phyloP scores from a whole-genome alignment of 2,888 invertebrate genomes.

The Ptychoptera contaminata region DNA sequence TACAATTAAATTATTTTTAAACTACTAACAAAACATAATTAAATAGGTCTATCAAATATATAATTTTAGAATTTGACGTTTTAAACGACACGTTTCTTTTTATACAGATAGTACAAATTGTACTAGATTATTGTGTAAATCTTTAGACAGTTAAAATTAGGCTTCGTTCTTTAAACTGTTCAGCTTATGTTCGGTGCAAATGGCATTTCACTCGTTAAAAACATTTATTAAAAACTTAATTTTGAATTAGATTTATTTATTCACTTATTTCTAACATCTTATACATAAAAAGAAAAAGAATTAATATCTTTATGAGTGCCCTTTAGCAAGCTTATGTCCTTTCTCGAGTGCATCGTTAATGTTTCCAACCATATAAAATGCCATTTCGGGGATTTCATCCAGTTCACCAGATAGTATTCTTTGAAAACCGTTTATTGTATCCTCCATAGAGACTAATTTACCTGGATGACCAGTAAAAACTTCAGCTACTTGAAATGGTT shows the following conservation, averaged over 20 bases:
- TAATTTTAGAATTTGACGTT: not conserved
- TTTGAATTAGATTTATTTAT: too few relatives aligned
- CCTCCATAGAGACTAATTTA: slow-evolving; percentile 72
- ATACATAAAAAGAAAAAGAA: too few relatives aligned
- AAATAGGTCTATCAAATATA: not conserved
- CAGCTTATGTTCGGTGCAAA: too few relatives aligned
- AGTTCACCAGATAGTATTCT: slow-evolving; percentile 69
- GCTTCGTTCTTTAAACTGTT: too few relatives aligned
- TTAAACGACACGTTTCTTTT: not conserved
- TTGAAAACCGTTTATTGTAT: slow-evolving; percentile 81
- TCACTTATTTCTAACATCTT: too few relatives aligned
- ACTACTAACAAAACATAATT: not conserved
- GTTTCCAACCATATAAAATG: slow-evolving; percentile 93
- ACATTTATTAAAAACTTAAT: too few relatives aligned
- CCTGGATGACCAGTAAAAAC: slow-evolving; percentile 88
- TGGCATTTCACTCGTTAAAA: too few relatives aligned
- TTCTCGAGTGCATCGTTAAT: slow-evolving; percentile 78
- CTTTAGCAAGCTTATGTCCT: slow-evolving; percentile 41
- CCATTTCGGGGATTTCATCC: slow-evolving; percentile 87
- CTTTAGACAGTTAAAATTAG: too few relatives aligned
- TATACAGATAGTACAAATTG: not conserved
- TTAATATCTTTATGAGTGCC: not conserved
- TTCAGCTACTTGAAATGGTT: slow-evolving; percentile 87
- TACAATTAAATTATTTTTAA: not conserved
- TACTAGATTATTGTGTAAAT: too few relatives aligned